These are phyloP conservation scores for Polyommatus iphigenia DNA, from an alignment of 2,888 invertebrate genomes.

Conservation along the genomic window DNA sequence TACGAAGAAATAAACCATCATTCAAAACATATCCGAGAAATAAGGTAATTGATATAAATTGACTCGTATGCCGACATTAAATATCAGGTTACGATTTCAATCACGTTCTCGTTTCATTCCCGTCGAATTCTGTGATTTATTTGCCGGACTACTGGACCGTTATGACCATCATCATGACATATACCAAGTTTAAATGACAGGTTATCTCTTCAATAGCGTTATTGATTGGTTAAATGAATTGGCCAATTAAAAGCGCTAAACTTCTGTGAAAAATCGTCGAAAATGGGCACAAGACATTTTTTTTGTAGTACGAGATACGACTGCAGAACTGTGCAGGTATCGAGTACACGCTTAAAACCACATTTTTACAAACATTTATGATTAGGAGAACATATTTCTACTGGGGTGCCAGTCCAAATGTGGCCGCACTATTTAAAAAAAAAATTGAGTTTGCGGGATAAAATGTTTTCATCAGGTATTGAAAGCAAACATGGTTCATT, in stretches of 20 bases:
- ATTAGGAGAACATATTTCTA: too few relatives aligned
- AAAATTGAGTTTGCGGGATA: too few relatives aligned
- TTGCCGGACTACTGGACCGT: neutral
- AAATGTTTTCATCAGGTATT: too few relatives aligned
- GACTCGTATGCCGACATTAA: neutral
- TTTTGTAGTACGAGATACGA: too few relatives aligned
- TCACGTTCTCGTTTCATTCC: neutral
- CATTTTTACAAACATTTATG: too few relatives aligned
- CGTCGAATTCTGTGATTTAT: slow-evolving; percentile 16
- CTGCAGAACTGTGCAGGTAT: too few relatives aligned
- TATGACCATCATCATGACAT: neutral
- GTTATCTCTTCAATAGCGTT: neutral
- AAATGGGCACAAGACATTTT: too few relatives aligned
- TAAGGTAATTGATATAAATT: slow-evolving; percentile 4
- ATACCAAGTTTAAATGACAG: too few relatives aligned
- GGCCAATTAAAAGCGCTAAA: neutral
- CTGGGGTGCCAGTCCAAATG: too few relatives aligned
- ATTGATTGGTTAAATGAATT: neutral
- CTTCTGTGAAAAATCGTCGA: neutral
- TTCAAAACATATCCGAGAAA: neutral
- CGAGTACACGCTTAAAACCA: too few relatives aligned
- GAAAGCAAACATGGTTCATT: too few relatives aligned
- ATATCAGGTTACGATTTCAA: slow-evolving; percentile 12
- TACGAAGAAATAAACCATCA: neutral
- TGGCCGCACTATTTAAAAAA: too few relatives aligned